Percentiles rank a stretch among this genome's conserved stretches.
These are phyloP conservation scores for Porites australiensis DNA, from an alignment of 64 coral and sea anemone genomes.

Conservation along the genomic window DNA sequence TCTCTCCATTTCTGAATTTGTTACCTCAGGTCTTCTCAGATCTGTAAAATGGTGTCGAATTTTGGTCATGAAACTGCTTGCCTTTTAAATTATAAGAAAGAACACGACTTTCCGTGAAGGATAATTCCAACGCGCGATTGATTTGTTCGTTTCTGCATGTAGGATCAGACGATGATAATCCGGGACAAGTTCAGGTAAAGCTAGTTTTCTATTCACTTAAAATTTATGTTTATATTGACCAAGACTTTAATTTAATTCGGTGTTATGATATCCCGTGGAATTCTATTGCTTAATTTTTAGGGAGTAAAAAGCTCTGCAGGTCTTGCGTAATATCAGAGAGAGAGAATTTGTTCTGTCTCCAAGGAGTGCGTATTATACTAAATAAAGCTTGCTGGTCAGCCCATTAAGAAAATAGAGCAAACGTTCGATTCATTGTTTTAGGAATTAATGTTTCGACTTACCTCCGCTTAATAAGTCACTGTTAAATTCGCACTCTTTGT, in stretches of 20 bases:
- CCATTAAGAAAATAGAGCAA: conserved; percentile 15
- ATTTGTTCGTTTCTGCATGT: not conserved
- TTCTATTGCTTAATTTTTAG: conserved; percentile 17
- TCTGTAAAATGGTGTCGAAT: no score
- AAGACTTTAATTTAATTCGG: no score
- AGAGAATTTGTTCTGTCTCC: conserved; percentile 32
- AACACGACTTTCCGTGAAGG: conserved; percentile 11
- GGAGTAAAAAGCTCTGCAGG: conserved; percentile 5
- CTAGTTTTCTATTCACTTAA: not conserved
- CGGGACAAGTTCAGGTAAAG: conserved; percentile 24
- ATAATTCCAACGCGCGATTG: not conserved
- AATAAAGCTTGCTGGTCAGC: not conserved
- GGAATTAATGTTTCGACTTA: not conserved
- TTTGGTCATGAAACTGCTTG: conserved; percentile 4
- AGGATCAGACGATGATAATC: conserved; percentile 57
- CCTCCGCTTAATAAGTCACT: conserved; percentile 19
- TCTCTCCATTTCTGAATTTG: conserved; percentile 36
- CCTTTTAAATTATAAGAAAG: conserved; percentile 36
- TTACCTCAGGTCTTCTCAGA: not conserved
- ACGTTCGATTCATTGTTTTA: no score
- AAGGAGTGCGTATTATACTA: conserved; percentile 5
- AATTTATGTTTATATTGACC: conserved; percentile 18
- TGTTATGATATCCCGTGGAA: conserved; percentile 38
- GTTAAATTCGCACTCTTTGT: not conserved
- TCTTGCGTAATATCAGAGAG: not conserved